Evolutionary conservation across 2,797 vertebrate species (phyloP).

Genomic region (Sylvilagus floridanus): DNA sequence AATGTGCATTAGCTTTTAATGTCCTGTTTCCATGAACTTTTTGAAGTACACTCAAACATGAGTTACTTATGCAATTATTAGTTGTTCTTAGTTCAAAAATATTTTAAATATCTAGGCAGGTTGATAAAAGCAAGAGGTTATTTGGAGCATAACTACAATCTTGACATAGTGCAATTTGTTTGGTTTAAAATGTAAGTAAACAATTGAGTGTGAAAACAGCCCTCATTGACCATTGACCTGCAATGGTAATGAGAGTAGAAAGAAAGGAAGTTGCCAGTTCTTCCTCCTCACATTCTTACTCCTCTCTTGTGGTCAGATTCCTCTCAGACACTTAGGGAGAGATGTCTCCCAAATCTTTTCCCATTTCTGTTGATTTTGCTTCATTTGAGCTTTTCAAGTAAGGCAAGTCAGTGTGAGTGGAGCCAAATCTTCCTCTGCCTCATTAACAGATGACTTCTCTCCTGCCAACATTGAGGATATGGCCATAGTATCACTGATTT

Average conservation of each 20-base stretch:
- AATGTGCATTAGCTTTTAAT: too few relatives aligned
- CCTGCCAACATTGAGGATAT: neutral
- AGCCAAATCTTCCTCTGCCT: neutral
- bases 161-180: conserved; percentile 29
- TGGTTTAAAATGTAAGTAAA: conserved; percentile 43
- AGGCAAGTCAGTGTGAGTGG: neutral
- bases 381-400: neutral
- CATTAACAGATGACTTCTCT: neutral
- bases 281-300: neutral
- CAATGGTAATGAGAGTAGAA: neutral
- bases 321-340: neutral
- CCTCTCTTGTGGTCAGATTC: neutral
- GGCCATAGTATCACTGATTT: neutral
- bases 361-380: neutral
- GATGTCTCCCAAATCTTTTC: neutral
- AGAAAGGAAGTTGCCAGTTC: neutral
- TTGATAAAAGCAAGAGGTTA: conserved; percentile 27
- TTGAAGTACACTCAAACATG: too few relatives aligned
- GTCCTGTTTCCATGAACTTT: too few relatives aligned
- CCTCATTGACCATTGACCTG: conserved; percentile 16
- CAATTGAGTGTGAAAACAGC: neutral
- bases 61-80: conserved; percentile 33
- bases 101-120: conserved; percentile 17
- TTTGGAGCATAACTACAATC: conserved; percentile 15
- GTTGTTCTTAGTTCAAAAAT: conserved; percentile 38